Evolutionary conservation across 2,888 invertebrate genomes (phyloP).

Genomic region (Dryocosmus kuriphilus): DNA sequence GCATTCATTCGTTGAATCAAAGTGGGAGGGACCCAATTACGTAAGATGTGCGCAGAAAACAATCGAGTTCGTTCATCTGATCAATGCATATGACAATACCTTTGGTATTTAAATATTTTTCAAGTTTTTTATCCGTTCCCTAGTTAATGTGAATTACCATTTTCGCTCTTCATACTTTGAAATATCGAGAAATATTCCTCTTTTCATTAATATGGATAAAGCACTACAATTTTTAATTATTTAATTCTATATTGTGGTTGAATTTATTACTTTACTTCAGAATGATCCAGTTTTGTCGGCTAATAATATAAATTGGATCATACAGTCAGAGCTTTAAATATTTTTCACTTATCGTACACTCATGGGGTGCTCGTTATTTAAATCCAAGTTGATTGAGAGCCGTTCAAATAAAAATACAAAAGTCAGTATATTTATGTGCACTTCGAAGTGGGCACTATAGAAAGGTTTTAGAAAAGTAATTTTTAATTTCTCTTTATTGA

Average conservation of each 20-base stretch:
- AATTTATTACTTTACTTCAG: background rate
- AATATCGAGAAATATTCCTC: background rate
- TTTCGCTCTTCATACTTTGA: background rate
- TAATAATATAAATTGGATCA: background rate
- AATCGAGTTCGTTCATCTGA: slow-evolving; percentile 53
- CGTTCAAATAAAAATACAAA: slow-evolving; percentile 12
- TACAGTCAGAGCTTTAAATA: background rate
- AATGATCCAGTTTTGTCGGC: slow-evolving; percentile 3
- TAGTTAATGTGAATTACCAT: background rate
- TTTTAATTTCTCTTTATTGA: background rate
- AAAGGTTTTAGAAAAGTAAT: too few species aligned
- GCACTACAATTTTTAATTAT: background rate
- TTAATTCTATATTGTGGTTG: background rate
- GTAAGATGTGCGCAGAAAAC: slow-evolving; percentile 61
- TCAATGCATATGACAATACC: background rate
- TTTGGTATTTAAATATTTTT: background rate
- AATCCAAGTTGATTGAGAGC: slow-evolving; percentile 11
- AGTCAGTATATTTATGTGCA: too few species aligned
- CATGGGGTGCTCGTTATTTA: background rate
- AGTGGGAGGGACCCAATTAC: slow-evolving; percentile 61
- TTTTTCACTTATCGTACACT: slow-evolving; percentile 13
- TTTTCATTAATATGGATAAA: slow-evolving; percentile 3
- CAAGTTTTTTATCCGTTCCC: background rate
- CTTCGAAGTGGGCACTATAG: background rate
- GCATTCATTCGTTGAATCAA: slow-evolving; percentile 51